These are phyloP conservation scores for Sycophila texana DNA, from an alignment of 2,888 invertebrate species.

Conservation along the genomic window DNA sequence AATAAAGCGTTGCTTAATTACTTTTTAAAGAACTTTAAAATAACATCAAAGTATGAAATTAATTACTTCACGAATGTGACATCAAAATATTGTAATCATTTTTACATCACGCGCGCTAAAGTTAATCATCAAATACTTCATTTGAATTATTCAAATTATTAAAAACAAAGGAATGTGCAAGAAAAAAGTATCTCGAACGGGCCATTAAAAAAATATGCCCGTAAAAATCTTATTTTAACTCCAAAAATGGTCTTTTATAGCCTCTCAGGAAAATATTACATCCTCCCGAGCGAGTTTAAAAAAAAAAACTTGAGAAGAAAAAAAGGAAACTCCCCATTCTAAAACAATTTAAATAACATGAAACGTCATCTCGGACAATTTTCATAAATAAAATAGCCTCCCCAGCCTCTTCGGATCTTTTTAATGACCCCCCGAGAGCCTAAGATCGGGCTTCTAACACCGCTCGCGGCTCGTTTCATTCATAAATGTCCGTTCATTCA, in stretches of 20 bases:
- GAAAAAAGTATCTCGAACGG: too few species aligned
- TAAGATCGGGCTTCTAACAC: neutral
- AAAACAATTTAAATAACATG: conserved; percentile 36
- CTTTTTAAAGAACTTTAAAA: too few species aligned
- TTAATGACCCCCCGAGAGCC: conserved; percentile 15
- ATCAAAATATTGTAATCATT: too few species aligned
- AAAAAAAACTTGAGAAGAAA: neutral
- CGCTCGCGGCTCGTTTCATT: conserved; percentile 25
- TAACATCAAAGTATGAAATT: too few species aligned
- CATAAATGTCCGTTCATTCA: conserved; percentile 35
- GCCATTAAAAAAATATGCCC: too few species aligned
- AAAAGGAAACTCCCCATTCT: conserved; percentile 13
- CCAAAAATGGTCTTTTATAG: neutral
- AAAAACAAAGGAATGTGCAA: too few species aligned
- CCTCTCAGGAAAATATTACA: neutral
- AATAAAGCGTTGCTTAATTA: too few species aligned
- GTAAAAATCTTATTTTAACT: too few species aligned
- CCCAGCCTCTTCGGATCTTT: conserved; percentile 17
- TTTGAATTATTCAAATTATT: too few species aligned
- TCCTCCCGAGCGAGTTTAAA: neutral
- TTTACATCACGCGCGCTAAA: too few species aligned
- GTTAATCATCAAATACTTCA: too few species aligned
- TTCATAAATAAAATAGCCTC: conserved; percentile 45
- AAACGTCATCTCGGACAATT: conserved; percentile 35
- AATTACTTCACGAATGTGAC: too few species aligned